Conservation (phyloP, 2,113 vertebrate genomes). For the Grus americana region DNA sequence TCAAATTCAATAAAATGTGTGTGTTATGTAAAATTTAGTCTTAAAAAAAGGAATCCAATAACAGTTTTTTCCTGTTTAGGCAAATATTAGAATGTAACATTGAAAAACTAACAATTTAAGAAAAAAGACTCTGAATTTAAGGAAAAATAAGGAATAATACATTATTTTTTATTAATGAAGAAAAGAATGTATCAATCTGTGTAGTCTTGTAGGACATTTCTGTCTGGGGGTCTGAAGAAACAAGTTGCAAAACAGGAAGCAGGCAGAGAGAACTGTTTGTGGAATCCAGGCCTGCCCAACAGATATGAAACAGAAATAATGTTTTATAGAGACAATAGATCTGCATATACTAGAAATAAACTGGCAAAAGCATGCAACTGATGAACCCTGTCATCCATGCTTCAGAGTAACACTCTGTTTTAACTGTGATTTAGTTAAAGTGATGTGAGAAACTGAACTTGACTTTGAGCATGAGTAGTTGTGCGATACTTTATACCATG, state of each 20-base stretch:
- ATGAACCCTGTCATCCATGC: not conserved
- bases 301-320: not conserved
- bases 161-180: not conserved
- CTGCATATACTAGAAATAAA: not conserved
- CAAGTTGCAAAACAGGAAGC: not conserved
- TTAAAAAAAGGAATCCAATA: not conserved
- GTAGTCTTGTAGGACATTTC: not conserved
- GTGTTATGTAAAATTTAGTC: not conserved
- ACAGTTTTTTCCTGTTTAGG: not conserved
- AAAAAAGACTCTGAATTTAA: not conserved
- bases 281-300: not conserved
- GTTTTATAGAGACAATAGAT: not conserved
- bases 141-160: not conserved
- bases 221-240: not conserved
- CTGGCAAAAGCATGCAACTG: not conserved
- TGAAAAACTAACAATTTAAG: not conserved
- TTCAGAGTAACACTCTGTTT: not conserved
- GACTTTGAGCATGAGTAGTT: not conserved
- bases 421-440: not conserved
- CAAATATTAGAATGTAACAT: not conserved
- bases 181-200: not conserved
- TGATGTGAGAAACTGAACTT: not conserved
- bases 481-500: fast-evolving
- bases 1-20: not conserved
- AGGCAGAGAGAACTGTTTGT: fast-evolving